A percentile compares a stretch with the other conserved stretches of the same genome.
Conservation (phyloP, 2,888 invertebrate species). For the Epinotia nisella region DNA sequence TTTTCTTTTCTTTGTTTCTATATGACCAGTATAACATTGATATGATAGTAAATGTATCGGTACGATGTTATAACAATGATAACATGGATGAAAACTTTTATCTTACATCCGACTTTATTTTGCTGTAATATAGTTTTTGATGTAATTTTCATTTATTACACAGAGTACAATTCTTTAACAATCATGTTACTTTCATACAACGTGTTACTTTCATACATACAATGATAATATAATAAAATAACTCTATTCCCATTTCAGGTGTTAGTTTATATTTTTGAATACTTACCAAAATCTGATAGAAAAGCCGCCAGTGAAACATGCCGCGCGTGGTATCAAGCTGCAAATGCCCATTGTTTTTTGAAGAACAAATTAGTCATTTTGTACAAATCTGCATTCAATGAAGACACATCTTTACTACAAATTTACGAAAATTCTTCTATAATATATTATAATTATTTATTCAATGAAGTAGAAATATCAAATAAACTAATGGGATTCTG, state of each 20-base stretch:
- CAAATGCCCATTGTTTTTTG: conserved; percentile 85
- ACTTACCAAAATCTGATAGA: conserved; percentile 86
- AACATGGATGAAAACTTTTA: background rate
- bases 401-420: conserved; percentile 70
- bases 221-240: conserved; percentile 1
- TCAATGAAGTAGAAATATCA: conserved; percentile 83
- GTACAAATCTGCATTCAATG: conserved; percentile 72
- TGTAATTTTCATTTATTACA: background rate
- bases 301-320: conserved; percentile 87
- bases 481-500: conserved; percentile 82
- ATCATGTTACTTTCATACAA: background rate
- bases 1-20: conserved; percentile 45
- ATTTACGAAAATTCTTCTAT: conserved; percentile 74
- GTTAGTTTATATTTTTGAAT: conserved; percentile 86
- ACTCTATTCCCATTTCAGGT: conserved; percentile 78
- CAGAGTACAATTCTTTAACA: background rate
- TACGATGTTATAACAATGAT: background rate
- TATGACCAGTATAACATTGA: background rate
- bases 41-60: background rate
- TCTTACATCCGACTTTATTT: background rate
- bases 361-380: conserved; percentile 82
- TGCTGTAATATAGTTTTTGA: background rate
- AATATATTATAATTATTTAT: conserved; percentile 79
- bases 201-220: background rate
- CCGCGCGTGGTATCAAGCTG: conserved; percentile 87